Percentiles rank a stretch among this genome's conserved stretches.
Evolutionary conservation across 2,113 vertebrate genomes (phyloP).

Genomic region (Serranochromis macrocephalus): DNA sequence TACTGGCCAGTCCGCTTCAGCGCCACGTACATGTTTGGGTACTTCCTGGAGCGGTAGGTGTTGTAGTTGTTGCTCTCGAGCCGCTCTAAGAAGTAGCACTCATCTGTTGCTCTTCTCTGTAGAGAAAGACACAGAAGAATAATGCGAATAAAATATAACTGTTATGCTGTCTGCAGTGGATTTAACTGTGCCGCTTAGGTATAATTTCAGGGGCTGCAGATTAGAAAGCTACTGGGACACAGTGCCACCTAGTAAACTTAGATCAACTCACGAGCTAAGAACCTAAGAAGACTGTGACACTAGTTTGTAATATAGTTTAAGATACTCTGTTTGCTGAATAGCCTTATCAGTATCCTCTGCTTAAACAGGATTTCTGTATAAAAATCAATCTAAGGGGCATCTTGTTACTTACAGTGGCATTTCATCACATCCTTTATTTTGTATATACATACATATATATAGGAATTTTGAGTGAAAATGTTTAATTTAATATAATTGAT

Average conservation of each 20-base stretch:
- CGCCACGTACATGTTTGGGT: slow-evolving; percentile 92
- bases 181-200: neutral
- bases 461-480: neutral
- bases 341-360: neutral
- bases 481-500: neutral
- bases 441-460: neutral
- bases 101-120: slow-evolving; percentile 90
- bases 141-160: neutral
- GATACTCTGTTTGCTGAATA: neutral
- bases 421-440: neutral
- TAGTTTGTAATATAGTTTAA: neutral
- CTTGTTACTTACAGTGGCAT: neutral
- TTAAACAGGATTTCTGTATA: neutral
- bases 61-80: slow-evolving; percentile 98
- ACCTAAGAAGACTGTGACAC: neutral
- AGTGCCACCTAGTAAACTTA: neutral
- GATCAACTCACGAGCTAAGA: neutral
- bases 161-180: neutral
- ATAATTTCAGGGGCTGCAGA: neutral
- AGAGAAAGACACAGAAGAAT: slow-evolving; percentile 5
- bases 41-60: slow-evolving; percentile 93
- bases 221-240: neutral
- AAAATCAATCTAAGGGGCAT: neutral
- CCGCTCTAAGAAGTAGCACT: slow-evolving; percentile 92
- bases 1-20: slow-evolving; percentile 93